Percentiles rank a stretch among this genome's conserved stretches.
Evolutionary conservation across 2,113 vertebrate species (phyloP).

Genomic region (Ginglymostoma cirratum): DNA sequence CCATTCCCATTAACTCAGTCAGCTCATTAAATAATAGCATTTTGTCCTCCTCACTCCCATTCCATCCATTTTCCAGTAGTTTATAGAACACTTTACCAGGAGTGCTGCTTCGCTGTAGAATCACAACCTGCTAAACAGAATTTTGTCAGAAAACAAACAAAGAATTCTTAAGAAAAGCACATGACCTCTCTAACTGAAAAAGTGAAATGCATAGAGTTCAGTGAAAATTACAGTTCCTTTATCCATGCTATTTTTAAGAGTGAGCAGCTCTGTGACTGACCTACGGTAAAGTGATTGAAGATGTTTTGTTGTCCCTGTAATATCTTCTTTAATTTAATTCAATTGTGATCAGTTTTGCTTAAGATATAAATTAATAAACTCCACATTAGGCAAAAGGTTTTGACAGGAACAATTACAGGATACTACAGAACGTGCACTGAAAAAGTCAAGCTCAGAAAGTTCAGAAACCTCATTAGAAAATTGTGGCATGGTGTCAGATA

Average conservation of each 20-base stretch:
- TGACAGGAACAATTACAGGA: not conserved
- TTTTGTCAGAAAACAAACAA: not conserved
- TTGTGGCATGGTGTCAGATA: not conserved
- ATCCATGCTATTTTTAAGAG: not conserved
- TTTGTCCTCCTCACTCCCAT: constrained; percentile 73
- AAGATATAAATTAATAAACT: not conserved
- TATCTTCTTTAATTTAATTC: not conserved
- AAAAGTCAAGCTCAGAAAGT: not conserved
- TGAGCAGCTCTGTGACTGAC: not conserved
- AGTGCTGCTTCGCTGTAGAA: constrained; percentile 76
- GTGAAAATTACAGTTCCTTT: not conserved
- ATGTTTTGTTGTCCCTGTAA: not conserved
- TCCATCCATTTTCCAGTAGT: constrained; percentile 71
- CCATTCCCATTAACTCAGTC: constrained; percentile 75
- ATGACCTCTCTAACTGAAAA: not conserved
- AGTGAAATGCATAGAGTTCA: not conserved
- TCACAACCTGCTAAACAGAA: constrained; percentile 64
- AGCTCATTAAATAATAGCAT: constrained; percentile 73
- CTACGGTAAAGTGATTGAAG: not conserved
- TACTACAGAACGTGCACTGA: not conserved
- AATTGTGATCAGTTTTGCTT: not conserved
- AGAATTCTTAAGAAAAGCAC: not conserved
- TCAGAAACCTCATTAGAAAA: not conserved
- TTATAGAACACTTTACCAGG: constrained; percentile 73
- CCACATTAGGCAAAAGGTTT: not conserved